phyloP scores from a whole-genome alignment of 2,797 vertebrate species.

The Peromyscus aztecus region DNA sequence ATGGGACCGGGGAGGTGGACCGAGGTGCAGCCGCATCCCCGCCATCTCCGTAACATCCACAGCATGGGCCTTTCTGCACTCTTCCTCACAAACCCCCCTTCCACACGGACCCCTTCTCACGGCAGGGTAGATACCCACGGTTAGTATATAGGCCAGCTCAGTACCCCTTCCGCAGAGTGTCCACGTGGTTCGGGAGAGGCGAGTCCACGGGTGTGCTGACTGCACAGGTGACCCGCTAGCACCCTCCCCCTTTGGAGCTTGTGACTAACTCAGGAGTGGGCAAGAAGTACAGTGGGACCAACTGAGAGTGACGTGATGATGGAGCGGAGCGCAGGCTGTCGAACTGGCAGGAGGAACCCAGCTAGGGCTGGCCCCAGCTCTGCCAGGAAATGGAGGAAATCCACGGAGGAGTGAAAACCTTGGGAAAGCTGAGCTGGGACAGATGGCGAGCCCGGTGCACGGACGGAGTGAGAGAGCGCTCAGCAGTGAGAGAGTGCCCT shows the following conservation, averaged over 20 bases:
- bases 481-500: neutral
- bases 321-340: neutral
- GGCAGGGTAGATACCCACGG: neutral
- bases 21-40: neutral
- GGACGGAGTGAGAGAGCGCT: no score
- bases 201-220: no score
- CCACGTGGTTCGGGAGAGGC: neutral
- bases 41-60: no score
- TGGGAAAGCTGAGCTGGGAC: neutral
- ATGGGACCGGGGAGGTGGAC: neutral
- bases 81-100: neutral
- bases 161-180: neutral
- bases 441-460: neutral
- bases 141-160: neutral
- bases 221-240: neutral
- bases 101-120: no score
- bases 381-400: neutral
- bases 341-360: neutral
- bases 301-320: neutral
- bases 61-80: neutral
- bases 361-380: neutral
- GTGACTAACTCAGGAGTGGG: neutral
- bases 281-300: neutral
- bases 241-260: no score
- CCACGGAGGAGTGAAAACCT: neutral